Conservation (phyloP, 2,113 vertebrate genomes). For the Myrmecobius fasciatus region DNA sequence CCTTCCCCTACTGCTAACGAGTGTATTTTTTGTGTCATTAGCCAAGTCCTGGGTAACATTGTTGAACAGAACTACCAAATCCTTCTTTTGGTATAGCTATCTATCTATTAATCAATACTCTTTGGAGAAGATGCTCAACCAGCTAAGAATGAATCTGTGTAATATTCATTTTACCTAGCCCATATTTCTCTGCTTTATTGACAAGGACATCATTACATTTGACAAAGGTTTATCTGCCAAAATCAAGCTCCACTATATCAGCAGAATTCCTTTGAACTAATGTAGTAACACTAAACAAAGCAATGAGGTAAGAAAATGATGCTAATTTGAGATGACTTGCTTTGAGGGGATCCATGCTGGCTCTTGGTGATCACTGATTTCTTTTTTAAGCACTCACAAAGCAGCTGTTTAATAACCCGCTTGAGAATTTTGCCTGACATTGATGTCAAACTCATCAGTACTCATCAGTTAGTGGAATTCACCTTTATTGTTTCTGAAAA, state of each 20-base stretch:
- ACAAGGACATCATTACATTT: not conserved
- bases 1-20: not conserved
- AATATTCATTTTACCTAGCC: not conserved
- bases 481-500: not conserved
- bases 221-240: not conserved
- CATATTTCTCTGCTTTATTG: not conserved
- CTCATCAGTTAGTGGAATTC: not conserved
- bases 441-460: not conserved
- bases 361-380: not conserved
- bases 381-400: not conserved
- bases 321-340: not conserved
- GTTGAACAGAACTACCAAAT: not conserved
- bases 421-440: not conserved
- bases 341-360: not conserved
- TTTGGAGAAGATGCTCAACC: not conserved
- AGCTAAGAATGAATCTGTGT: not conserved
- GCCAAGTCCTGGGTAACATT: not conserved
- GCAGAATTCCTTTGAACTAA: not conserved
- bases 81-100: not conserved
- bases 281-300: not conserved
- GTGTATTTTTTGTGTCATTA: not conserved
- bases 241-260: not conserved
- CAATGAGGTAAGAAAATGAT: not conserved
- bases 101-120: not conserved
- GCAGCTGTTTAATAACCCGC: not conserved